Percentiles rank a stretch among this genome's conserved stretches.
These are phyloP conservation scores for Leucoraja erinaceus DNA, from an alignment of 2,113 vertebrate genomes.

Conservation along the genomic window DNA sequence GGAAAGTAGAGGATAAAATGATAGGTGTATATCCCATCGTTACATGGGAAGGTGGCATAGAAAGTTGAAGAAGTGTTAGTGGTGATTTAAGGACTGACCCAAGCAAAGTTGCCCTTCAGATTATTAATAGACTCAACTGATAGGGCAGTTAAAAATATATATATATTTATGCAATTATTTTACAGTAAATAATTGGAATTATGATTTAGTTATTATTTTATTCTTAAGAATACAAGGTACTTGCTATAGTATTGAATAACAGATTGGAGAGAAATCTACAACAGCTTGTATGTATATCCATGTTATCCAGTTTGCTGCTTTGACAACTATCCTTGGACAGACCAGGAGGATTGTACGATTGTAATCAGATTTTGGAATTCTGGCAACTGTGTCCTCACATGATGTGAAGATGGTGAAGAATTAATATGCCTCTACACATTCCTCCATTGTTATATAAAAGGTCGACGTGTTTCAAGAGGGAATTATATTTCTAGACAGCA, in stretches of 20 bases:
- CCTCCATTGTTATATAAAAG: neutral
- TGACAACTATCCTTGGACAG: neutral
- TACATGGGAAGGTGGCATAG: no score
- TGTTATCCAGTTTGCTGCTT: neutral
- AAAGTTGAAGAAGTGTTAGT: no score
- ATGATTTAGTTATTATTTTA: no score
- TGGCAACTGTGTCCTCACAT: neutral
- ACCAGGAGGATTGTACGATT: neutral
- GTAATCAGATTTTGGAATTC: neutral
- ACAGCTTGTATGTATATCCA: neutral
- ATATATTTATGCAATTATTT: no score
- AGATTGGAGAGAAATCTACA: neutral
- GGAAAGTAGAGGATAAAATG: no score
- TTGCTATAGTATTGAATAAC: neutral
- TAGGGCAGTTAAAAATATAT: no score
- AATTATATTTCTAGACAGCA: neutral
- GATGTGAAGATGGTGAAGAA: neutral
- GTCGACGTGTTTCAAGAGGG: neutral
- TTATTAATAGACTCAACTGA: no score
- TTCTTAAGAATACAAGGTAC: neutral
- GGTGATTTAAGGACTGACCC: no score
- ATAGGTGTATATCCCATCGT: no score
- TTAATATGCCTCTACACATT: neutral
- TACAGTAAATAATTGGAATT: no score
- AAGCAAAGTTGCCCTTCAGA: no score